These are phyloP conservation scores for Antrozous pallidus DNA, from an alignment of 2,797 vertebrate species.

Conservation along the genomic window DNA sequence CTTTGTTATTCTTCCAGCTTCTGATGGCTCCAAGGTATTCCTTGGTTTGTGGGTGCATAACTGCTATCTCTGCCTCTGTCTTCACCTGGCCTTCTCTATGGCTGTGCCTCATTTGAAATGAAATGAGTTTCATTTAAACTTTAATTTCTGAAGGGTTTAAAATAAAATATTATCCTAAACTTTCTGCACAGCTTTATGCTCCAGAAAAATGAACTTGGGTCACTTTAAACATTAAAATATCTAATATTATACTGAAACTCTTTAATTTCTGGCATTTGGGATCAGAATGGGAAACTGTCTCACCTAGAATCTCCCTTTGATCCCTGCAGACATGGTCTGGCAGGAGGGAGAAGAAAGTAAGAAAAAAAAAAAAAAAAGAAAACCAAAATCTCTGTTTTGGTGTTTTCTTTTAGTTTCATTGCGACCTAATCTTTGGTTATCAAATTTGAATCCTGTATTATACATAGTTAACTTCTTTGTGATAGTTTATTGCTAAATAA, in stretches of 20 bases:
- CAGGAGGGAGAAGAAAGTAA: background rate
- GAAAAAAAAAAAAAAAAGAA: background rate
- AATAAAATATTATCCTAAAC: background rate
- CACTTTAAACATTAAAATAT: constrained; percentile 15
- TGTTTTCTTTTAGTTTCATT: background rate
- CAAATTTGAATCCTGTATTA: background rate
- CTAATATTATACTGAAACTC: background rate
- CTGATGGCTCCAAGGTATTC: background rate
- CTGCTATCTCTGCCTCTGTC: background rate
- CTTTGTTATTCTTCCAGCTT: background rate
- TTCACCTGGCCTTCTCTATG: background rate
- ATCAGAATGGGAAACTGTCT: background rate
- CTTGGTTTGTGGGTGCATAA: background rate
- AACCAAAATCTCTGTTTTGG: background rate
- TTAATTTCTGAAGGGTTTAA: constrained; percentile 6
- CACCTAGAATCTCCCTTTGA: background rate
- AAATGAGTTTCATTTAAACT: no score
- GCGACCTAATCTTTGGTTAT: background rate
- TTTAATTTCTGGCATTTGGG: background rate
- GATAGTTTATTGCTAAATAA: background rate
- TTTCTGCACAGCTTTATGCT: background rate
- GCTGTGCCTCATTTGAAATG: no score
- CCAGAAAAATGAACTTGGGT: background rate
- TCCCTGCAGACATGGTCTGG: background rate
- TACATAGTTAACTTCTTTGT: background rate